A percentile compares a stretch with the other conserved stretches of the same genome.
Conservation (phyloP, 2,888 invertebrate species). For the Lasius fuliginosus region DNA sequence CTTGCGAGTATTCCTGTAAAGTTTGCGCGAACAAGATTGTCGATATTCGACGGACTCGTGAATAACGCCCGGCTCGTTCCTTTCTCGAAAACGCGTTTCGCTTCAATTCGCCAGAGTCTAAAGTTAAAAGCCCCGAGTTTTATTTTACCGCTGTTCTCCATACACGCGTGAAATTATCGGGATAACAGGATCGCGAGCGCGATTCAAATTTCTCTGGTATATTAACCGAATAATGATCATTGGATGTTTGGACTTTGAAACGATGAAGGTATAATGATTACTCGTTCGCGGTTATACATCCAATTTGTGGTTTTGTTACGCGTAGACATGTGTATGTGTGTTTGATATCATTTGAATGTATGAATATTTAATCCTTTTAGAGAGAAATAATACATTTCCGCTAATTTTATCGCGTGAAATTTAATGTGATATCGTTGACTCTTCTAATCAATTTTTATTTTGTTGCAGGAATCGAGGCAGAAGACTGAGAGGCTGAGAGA, state of each 20-base stretch:
- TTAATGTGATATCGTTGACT: neutral
- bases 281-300: slow-evolving; percentile 45
- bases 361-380: slow-evolving; percentile 50
- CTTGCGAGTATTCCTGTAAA: slow-evolving; percentile 49
- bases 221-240: slow-evolving; percentile 51
- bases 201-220: slow-evolving; percentile 52
- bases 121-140: slow-evolving; percentile 21
- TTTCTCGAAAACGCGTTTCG: slow-evolving; percentile 8
- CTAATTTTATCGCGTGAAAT: slow-evolving; percentile 18
- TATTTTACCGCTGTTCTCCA: slow-evolving; percentile 3
- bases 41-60: slow-evolving; percentile 49
- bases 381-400: neutral
- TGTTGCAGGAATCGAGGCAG: slow-evolving; percentile 67
- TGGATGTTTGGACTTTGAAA: slow-evolving; percentile 54
- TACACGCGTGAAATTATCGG: slow-evolving; percentile 37
- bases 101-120: slow-evolving; percentile 1
- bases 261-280: slow-evolving; percentile 56
- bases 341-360: slow-evolving; percentile 37
- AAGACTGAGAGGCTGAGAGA: slow-evolving; percentile 43
- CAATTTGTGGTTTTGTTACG: slow-evolving; percentile 47
- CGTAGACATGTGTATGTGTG: neutral
- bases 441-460: neutral
- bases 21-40: slow-evolving; percentile 51
- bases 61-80: slow-evolving; percentile 13
- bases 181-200: neutral